Evolutionary conservation across 2,888 invertebrate species (phyloP), one percentile per base, ranked within the genome.

Genomic region (Rhyacophila evoluta): DNA sequence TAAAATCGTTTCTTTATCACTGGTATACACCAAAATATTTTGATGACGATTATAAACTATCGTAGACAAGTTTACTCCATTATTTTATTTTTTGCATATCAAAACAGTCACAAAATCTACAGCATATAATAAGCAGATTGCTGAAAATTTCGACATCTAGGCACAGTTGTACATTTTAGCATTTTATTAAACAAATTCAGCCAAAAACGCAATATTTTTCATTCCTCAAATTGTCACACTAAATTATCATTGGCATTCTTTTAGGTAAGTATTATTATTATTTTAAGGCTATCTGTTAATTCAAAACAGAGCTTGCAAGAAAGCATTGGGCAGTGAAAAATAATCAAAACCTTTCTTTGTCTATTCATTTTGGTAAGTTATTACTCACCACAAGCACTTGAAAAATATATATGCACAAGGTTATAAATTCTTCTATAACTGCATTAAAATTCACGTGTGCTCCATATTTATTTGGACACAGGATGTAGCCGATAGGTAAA

Each of bases 21-120:
- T 25, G 55, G 25, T 55, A 55, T 55, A 55, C 55, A 55, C 55
- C 55, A 55, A 55, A 55, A 55, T 55, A 25, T 55, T 55, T 55
- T 55, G 10, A 55, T 55, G 6, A 55, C 55, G 25, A 41, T 19
- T 41, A 12, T 55, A 55, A 55, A 55, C 55, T 55, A 55, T 19
- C 55, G 19, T 55, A 55, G 25, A 55, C 25, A n/a, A 55, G 19
- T 19, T 55, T 55, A 55, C 19, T 55, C 8, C 25, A 55, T 25
- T 55, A 55, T 39, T n/a, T n/a, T 33, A 33, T 25, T 55, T 41
- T 25, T 55, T 55, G 55, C 55, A 55, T 55, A 55, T 55, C 55
- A 55, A 55, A 55, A 55, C 55, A 55, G 55, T 55, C 55, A 25
- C 55, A n/a, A 55, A 55, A 55, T 55, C 55, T 55, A 55, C 55